A percentile compares a stretch with the other conserved stretches of the same genome.
Evolutionary conservation across 2,113 vertebrate genomes (phyloP).

Genomic region (Nycticorax nycticorax): DNA sequence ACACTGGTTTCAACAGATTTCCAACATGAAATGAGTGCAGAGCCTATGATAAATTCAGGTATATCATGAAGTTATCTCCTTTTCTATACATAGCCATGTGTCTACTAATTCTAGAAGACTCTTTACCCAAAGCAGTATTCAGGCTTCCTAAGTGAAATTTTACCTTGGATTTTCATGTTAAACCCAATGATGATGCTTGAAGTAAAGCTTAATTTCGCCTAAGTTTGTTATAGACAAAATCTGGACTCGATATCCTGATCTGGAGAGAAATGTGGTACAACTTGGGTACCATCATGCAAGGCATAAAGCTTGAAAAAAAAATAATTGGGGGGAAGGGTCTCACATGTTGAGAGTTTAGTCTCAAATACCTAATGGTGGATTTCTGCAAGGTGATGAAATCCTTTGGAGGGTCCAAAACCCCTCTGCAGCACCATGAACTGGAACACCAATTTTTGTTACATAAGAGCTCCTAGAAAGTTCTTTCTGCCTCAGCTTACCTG

Average conservation of each 20-base stretch:
- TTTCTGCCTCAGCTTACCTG: background rate
- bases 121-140: background rate
- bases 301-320: background rate
- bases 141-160: background rate
- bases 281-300: background rate
- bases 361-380: background rate
- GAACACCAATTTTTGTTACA: background rate
- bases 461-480: background rate
- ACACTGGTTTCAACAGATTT: background rate
- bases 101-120: background rate
- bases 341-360: background rate
- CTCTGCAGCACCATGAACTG: background rate
- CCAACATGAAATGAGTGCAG: background rate
- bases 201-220: background rate
- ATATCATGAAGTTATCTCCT: background rate
- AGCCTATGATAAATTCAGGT: background rate
- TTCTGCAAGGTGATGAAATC: background rate
- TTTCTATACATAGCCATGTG: background rate
- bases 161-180: background rate
- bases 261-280: background rate
- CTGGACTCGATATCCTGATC: background rate
- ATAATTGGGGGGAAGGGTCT: fast-evolving
- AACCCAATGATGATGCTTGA: background rate
- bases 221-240: background rate
- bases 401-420: background rate